Evolutionary conservation across 2,888 invertebrate species (phyloP).

Genomic region (Sarcophaga rosellei): DNA sequence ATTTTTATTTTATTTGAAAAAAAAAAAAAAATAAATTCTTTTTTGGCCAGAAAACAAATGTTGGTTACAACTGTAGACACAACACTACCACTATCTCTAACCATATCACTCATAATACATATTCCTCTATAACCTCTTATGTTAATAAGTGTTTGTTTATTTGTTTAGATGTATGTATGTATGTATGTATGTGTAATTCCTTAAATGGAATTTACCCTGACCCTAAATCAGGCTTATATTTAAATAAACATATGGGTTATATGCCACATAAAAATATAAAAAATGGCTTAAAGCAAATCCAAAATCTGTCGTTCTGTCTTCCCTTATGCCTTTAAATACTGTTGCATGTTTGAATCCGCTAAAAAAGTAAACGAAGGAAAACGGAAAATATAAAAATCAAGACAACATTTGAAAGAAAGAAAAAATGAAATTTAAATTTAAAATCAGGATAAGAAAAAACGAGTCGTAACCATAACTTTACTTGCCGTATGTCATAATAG

Average conservation of each 20-base stretch:
- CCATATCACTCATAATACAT: background rate
- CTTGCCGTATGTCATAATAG: slow-evolving; percentile 28
- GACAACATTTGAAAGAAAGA: background rate
- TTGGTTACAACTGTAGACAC: slow-evolving; percentile 35
- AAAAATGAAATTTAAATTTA: slow-evolving; percentile 31
- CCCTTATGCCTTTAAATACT: slow-evolving; percentile 54
- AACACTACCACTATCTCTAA: background rate
- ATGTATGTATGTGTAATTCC: slow-evolving; percentile 12
- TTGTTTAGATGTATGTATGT: background rate
- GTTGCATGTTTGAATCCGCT: slow-evolving; percentile 67
- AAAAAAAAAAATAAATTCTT: slow-evolving; percentile 31
- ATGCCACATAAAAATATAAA: slow-evolving; percentile 57
- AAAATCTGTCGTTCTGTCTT: slow-evolving; percentile 65
- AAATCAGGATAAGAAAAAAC: slow-evolving; percentile 44
- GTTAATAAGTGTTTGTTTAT: background rate
- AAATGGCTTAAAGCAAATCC: slow-evolving; percentile 68
- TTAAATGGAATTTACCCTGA: slow-evolving; percentile 66
- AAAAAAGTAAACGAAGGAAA: slow-evolving; percentile 43
- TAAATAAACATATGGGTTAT: slow-evolving; percentile 63
- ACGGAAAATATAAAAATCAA: slow-evolving; percentile 48
- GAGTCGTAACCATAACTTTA: slow-evolving; percentile 57
- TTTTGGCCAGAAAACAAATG: slow-evolving; percentile 61
- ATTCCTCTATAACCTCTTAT: slow-evolving; percentile 21
- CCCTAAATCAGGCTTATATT: slow-evolving; percentile 69
- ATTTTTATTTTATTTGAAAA: slow-evolving; percentile 1